Percentiles rank a stretch among this genome's conserved stretches.
These are phyloP conservation scores for Arbacia lixula DNA, from an alignment of 53 echinoderm and acorn worm species.

Conservation along the genomic window DNA sequence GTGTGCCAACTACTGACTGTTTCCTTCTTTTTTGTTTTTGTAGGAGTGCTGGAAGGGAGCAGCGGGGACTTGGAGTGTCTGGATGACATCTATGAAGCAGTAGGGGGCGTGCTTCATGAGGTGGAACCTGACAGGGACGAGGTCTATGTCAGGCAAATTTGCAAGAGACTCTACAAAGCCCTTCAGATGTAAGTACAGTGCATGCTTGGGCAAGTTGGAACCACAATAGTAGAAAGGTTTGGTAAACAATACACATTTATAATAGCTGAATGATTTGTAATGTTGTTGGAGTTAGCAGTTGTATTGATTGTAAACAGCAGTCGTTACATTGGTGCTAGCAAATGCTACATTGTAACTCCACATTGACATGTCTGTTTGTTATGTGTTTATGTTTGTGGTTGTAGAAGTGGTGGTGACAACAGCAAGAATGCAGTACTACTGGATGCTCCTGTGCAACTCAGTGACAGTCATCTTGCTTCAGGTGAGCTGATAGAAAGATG, in stretches of 20 bases:
- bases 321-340: too few species aligned
- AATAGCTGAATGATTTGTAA: too few species aligned
- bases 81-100: slow-evolving; percentile 92
- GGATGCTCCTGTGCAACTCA: slow-evolving; percentile 87
- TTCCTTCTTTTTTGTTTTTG: slow-evolving; percentile 8
- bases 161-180: slow-evolving; percentile 68
- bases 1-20: too few species aligned
- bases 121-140: slow-evolving; percentile 72
- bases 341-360: too few species aligned
- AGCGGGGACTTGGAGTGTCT: slow-evolving; percentile 76
- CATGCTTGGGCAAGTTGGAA: too few species aligned
- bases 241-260: too few species aligned
- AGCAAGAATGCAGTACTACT: slow-evolving; percentile 50
- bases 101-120: slow-evolving; percentile 84
- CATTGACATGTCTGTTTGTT: background rate
- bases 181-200: slow-evolving; percentile 89
- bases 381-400: background rate
- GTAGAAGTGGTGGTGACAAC: background rate
- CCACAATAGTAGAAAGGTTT: too few species aligned
- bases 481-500: too few species aligned
- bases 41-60: slow-evolving; percentile 86
- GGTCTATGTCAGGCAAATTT: slow-evolving; percentile 66
- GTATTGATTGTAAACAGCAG: too few species aligned
- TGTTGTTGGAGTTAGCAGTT: too few species aligned
- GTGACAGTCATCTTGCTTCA: too few species aligned